Percentiles rank a stretch among this genome's conserved stretches.
phyloP scores from a whole-genome alignment of 2,797 vertebrate genomes.

The Echiichthys vipera region DNA sequence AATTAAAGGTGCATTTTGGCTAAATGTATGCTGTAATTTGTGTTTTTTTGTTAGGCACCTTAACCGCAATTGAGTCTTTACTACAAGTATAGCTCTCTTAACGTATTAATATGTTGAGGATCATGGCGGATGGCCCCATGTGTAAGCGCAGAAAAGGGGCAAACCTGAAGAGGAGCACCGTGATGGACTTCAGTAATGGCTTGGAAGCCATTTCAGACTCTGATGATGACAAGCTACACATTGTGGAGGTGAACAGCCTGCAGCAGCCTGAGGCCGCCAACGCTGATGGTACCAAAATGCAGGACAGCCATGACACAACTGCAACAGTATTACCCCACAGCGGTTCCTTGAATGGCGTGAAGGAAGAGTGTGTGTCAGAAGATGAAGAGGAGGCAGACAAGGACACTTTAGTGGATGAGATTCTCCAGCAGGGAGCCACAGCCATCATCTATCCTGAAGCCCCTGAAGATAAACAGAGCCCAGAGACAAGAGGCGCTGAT shows the following conservation, averaged over 20 bases:
- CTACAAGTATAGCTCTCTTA: too few relatives aligned
- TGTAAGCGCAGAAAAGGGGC: too few relatives aligned
- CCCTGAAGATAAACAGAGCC: conserved; percentile 95
- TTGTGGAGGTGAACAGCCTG: conserved; percentile 97
- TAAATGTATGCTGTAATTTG: too few relatives aligned
- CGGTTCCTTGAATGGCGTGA: conserved; percentile 90
- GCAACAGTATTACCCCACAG: conserved; percentile 87
- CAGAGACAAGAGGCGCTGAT: conserved; percentile 92
- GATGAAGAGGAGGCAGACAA: conserved; percentile 91
- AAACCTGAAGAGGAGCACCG: too few relatives aligned
- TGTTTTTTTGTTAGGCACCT: too few relatives aligned
- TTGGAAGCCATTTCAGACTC: conserved; percentile 97
- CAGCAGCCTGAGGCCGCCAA: conserved; percentile 83
- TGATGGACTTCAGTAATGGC: conserved; percentile 94
- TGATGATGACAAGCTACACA: conserved; percentile 98
- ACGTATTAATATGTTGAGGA: too few relatives aligned
- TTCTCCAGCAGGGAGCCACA: conserved; percentile 95
- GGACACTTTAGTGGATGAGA: conserved; percentile 94
- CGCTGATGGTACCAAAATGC: conserved; percentile 80
- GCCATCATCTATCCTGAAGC: conserved; percentile 97
- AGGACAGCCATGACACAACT: conserved; percentile 70
- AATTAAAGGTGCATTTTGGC: too few relatives aligned
- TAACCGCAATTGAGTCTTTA: too few relatives aligned
- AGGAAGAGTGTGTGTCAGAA: conserved; percentile 94
- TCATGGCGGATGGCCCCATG: too few relatives aligned